Conservation (phyloP, 1,140 invertebrate genomes). For the Harpegnathos saltator region DNA sequence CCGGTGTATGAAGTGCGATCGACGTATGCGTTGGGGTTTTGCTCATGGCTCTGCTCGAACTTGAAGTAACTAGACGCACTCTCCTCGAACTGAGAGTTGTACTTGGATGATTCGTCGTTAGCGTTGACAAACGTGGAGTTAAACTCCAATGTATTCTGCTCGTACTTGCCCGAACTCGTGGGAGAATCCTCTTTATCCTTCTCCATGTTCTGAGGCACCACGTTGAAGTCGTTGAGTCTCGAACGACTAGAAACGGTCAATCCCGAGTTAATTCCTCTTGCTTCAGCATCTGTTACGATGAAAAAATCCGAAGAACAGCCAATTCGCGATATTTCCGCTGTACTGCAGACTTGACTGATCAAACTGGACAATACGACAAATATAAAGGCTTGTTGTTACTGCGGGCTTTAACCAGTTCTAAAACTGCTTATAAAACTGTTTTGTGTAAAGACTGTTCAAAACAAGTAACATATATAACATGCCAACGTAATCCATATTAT, state of each 20-base stretch:
- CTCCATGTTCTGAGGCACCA: neutral
- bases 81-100: slow-evolving; percentile 43
- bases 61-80: slow-evolving; percentile 46
- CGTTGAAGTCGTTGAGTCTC: slow-evolving; percentile 46
- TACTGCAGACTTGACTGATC: too few species aligned
- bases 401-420: too few species aligned
- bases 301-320: too few species aligned
- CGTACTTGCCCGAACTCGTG: slow-evolving; percentile 20
- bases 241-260: neutral
- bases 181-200: slow-evolving; percentile 33
- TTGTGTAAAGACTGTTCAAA: too few species aligned
- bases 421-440: too few species aligned
- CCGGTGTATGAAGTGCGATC: neutral
- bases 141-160: slow-evolving; percentile 46
- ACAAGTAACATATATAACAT: too few species aligned
- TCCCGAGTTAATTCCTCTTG: neutral
- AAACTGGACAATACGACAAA: too few species aligned
- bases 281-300: slow-evolving; percentile 8
- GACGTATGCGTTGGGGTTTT: slow-evolving; percentile 11
- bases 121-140: slow-evolving; percentile 58
- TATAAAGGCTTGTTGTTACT: too few species aligned
- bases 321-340: too few species aligned
- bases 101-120: slow-evolving; percentile 35
- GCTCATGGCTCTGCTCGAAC: slow-evolving; percentile 49
- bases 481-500: too few species aligned